Conservation (phyloP, 2,113 vertebrate genomes). For the Mesitornis unicolor region DNA sequence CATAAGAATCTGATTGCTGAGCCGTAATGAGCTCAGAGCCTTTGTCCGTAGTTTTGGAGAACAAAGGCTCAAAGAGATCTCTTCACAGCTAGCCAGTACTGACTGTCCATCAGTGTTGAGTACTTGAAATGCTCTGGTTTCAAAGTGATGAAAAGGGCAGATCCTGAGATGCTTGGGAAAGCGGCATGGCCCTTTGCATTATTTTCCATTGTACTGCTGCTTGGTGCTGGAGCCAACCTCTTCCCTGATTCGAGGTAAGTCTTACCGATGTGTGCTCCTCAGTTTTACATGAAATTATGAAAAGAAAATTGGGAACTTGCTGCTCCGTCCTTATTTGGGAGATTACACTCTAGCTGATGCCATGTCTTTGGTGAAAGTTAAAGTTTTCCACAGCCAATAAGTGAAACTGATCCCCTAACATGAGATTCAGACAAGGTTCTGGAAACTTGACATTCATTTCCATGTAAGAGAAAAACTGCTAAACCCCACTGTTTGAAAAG, state of each 20-base stretch:
- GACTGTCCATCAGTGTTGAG: neutral
- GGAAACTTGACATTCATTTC: neutral
- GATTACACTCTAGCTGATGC: neutral
- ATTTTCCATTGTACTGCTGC: accelerated
- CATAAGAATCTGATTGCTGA: neutral
- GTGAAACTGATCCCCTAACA: neutral
- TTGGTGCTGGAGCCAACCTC: neutral
- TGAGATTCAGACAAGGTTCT: neutral
- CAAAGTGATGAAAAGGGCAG: neutral
- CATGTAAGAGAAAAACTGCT: neutral
- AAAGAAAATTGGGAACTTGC: neutral
- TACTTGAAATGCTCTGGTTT: neutral
- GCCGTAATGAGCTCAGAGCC: neutral
- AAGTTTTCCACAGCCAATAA: neutral
- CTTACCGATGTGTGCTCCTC: neutral
- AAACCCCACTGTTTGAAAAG: neutral
- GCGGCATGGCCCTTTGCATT: neutral
- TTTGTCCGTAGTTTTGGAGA: neutral
- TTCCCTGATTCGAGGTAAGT: neutral
- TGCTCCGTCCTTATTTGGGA: neutral
- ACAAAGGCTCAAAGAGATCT: accelerated
- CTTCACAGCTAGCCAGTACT: neutral
- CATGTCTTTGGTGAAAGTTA: neutral
- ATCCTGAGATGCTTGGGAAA: accelerated
- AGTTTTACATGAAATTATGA: neutral